These are phyloP conservation scores for Drosophila kikkawai DNA, from an alignment of 1,140 invertebrate genomes.

Conservation along the genomic window DNA sequence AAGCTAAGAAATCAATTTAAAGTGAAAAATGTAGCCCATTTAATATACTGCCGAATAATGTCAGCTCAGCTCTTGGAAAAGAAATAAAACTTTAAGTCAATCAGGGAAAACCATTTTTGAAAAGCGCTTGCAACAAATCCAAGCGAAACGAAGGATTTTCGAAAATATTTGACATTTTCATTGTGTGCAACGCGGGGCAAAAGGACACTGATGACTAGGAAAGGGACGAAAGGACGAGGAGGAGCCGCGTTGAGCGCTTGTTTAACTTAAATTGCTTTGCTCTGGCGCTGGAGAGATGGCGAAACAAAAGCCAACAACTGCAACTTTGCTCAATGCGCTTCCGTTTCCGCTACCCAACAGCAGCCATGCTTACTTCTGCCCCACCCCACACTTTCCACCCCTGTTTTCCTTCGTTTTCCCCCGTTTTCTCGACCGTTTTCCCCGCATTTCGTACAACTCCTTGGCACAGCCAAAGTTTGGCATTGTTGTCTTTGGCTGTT, in stretches of 20 bases:
- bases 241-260: conserved; percentile 58
- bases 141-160: conserved; percentile 50
- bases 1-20: conserved; percentile 23
- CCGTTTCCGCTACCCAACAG: conserved; percentile 69
- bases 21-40: conserved; percentile 1
- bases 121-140: conserved; percentile 63
- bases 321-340: conserved; percentile 82
- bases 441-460: conserved; percentile 26
- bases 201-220: conserved; percentile 11
- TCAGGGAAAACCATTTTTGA: conserved; percentile 69
- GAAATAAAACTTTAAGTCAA: conserved; percentile 70
- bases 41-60: conserved; percentile 18
- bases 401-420: background rate
- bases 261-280: conserved; percentile 83
- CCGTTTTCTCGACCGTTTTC: background rate
- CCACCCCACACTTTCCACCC: background rate
- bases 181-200: conserved; percentile 33
- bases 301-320: conserved; percentile 79
- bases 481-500: conserved; percentile 80
- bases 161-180: conserved; percentile 75
- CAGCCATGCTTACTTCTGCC: background rate
- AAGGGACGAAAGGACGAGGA: background rate
- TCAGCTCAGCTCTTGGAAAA: conserved; percentile 9
- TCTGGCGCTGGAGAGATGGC: conserved; percentile 52
- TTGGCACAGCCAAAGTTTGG: conserved; percentile 66